Base-by-base conservation (phyloP, 2,888 invertebrate genomes). In the Melieria picta region DNA sequence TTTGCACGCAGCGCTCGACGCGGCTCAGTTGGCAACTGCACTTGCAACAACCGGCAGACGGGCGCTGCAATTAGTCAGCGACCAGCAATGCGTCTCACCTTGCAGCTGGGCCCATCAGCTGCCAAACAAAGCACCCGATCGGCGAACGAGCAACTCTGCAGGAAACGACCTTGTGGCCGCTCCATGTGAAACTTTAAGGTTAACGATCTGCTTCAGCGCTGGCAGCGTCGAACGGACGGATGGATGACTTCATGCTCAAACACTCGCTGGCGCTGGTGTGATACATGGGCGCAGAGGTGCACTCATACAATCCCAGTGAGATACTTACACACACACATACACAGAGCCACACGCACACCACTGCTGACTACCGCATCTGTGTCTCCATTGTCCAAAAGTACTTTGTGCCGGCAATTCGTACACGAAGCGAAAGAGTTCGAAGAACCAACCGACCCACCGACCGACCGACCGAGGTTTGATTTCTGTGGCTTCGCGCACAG, bases 151-250 rank as follows among this genome's bases (percentile, higher is more conserved):
- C 58, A 58, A 58, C 42, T 42, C 50, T 43, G 65, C 56, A 70
- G 70, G 70, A 70, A 70, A 84, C 85, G 85, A 85, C 85, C 85
- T 85, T 85, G 85, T 83, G 80, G 78, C 78, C 75, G 79, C 77
- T 79, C 79, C 79, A 79, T 80, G 78, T 78, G 78, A 81, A 82
- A 81, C 79, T 81, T 83, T 82, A 83, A 84, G 86, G 85, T 85
- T 84, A 85, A 85, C 85, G 85, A 85, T 85, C 85, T 84, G 72
- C 75, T 67, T 67, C 69, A 72, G 50, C 73, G 57, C 71, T 55
- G 68, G 56, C 57, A 63, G 72, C 69, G 72, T 65, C 64, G 30
- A 57, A n/a, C 55, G 57, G 66, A 60, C 45, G 63, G 30, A 52
- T 67, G 63, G 67, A 81, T 83, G 80, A 83, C 80, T 80, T 79